Evolutionary conservation across 2,888 invertebrate species (phyloP), one percentile per base, ranked within the genome.

Genomic region (Anorthoa munda): DNA sequence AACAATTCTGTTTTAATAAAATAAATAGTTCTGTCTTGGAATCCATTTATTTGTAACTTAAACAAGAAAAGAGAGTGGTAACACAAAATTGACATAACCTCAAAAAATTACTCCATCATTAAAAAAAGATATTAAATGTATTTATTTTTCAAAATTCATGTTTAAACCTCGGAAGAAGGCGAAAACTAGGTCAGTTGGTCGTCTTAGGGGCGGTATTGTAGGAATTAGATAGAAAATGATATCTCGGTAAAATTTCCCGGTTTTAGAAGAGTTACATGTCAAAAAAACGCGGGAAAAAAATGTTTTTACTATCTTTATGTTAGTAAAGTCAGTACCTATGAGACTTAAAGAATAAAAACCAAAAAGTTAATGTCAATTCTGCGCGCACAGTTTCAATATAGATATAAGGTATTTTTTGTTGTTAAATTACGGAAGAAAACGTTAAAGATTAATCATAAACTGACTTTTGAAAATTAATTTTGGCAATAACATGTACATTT

Each of bases 1-100:
- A 83, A 80, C 81, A 71, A 83, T 58, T 75, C 66, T 81, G 53
- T 79, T 80, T 61, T 58, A 53, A n/a, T 51, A 67, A 81, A 81
- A 75, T 81, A 81, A 81, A 83, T 67, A 83, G 76, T 65, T 70
- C 72, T 74, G 17, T 60, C 65, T 66, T 83, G 64, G 81, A 81
- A 81, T 83, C 60, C 75, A 67, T 80, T 46, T 80, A 67, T 75
- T 61, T 68, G 64, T 51, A 75, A 80, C 80, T 75, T 70, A 81
- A 70, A 70, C 50, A 66, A 79, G 0, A 17, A 39, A 48, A 17
- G 21, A 45, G 45, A 31, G 26, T 31, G 7, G 23, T 9, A 67
- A 55, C 79, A 65, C 67, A 67, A 66, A 79, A 67, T 67, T 79
- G 73, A 75, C 77, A 75, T 79, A 76, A 79, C 79, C 39, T 76